Conservation (phyloP, 2,113 vertebrate species). For the Pavo muticus region DNA sequence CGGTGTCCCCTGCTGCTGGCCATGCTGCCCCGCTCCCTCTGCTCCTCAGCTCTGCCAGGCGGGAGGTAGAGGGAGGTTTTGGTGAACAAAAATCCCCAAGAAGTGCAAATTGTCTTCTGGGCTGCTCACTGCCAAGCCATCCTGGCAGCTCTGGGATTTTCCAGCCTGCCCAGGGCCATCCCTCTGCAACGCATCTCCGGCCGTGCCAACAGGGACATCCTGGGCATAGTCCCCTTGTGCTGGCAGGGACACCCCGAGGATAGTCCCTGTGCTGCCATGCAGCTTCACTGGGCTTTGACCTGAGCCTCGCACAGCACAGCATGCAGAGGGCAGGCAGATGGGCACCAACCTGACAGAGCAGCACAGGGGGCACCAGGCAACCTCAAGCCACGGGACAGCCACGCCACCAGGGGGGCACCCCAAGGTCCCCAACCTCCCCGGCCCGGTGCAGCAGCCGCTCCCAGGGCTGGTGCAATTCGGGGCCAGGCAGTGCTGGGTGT, state of each 20-base stretch:
- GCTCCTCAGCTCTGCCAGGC: neutral
- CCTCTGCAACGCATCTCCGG: rapidly evolving
- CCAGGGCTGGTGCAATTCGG: neutral
- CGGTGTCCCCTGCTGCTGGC: neutral
- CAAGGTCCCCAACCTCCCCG: rapidly evolving
- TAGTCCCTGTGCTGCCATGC: neutral
- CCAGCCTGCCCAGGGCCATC: neutral
- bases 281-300: neutral
- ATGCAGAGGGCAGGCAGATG: neutral
- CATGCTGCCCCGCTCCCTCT: neutral
- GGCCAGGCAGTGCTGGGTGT: neutral
- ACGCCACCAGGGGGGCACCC: neutral
- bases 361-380: neutral
- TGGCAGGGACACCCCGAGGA: neutral
- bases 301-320: neutral
- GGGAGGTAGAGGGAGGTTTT: neutral
- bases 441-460: neutral
- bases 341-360: neutral
- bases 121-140: neutral
- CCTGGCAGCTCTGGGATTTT: neutral
- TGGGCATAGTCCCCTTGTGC: neutral
- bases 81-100: neutral
- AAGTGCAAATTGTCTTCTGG: neutral
- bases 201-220: neutral
- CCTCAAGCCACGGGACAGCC: neutral